phyloP scores from a whole-genome alignment of 2,113 vertebrate genomes.

The Myotis yumanensis region DNA sequence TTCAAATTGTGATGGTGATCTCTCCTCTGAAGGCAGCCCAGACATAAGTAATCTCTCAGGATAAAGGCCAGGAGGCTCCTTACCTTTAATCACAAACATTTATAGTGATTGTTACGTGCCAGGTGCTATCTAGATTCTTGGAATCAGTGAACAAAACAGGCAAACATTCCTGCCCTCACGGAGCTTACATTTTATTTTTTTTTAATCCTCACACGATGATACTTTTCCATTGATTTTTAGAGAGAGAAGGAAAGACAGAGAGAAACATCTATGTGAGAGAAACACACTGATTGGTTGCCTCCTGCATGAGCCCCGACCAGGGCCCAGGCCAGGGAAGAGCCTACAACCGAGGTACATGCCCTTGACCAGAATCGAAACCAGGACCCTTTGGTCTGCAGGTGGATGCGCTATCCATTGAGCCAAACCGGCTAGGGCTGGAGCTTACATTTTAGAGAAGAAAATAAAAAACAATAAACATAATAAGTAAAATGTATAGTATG shows the following conservation, averaged over 20 bases:
- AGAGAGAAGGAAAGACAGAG: too few relatives aligned
- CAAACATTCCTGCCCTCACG: not conserved
- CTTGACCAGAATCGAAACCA: too few relatives aligned
- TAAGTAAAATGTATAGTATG: not conserved
- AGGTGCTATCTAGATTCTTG: not conserved
- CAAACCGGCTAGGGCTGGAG: too few relatives aligned
- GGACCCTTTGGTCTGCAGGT: too few relatives aligned
- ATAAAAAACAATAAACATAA: not conserved
- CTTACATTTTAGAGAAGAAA: not conserved
- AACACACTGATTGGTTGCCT: too few relatives aligned
- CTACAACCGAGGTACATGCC: too few relatives aligned
- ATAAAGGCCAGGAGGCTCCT: not conserved
- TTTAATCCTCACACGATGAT: too few relatives aligned
- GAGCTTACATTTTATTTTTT: not conserved
- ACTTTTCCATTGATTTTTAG: too few relatives aligned
- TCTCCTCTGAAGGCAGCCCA: not conserved
- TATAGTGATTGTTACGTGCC: not conserved
- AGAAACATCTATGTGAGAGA: too few relatives aligned
- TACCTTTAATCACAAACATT: not conserved
- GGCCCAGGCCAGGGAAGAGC: too few relatives aligned
- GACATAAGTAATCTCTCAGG: not conserved
- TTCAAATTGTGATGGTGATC: not conserved
- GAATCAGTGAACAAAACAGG: constrained; percentile 23
- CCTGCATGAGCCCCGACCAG: too few relatives aligned
- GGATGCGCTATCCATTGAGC: too few relatives aligned